A percentile compares a stretch with the other conserved stretches of the same genome.
Conservation (phyloP, 2,113 vertebrate species). For the Apteryx mantelli region DNA sequence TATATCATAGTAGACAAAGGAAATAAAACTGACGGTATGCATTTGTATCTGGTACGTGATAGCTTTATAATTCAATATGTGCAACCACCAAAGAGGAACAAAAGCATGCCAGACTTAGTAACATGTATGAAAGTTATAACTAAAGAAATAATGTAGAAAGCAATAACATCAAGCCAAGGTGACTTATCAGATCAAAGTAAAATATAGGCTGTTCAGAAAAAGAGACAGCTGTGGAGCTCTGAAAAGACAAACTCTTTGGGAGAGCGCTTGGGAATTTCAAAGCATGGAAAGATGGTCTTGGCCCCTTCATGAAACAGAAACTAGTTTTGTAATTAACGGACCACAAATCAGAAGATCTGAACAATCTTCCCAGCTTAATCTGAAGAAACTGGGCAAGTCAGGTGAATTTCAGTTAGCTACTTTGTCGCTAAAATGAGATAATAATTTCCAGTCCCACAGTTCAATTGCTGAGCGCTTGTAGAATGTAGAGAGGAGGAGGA, state of each 20-base stretch:
- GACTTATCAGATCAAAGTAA: not conserved
- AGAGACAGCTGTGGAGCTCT: not conserved
- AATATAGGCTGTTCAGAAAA: not conserved
- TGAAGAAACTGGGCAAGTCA: not conserved
- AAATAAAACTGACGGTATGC: slow-evolving; percentile 28
- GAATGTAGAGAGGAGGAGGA: not conserved
- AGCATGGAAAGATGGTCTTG: not conserved
- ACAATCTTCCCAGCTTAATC: not conserved
- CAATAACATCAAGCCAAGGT: not conserved
- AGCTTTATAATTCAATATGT: slow-evolving; percentile 42
- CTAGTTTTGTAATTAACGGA: not conserved
- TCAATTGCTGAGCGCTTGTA: not conserved
- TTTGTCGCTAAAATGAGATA: not conserved
- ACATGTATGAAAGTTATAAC: not conserved
- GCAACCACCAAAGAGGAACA: slow-evolving; percentile 26
- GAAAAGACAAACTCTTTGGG: not conserved
- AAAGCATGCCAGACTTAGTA: not conserved
- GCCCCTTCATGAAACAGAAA: not conserved
- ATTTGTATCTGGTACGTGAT: not conserved
- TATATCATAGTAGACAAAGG: not conserved
- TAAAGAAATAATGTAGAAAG: not conserved
- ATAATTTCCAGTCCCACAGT: not conserved
- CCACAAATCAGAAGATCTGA: not conserved
- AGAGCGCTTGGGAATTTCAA: not conserved
- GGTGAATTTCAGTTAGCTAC: not conserved